Conservation (phyloP, 1,140 invertebrate genomes). For the Scaptomyza hsui region DNA sequence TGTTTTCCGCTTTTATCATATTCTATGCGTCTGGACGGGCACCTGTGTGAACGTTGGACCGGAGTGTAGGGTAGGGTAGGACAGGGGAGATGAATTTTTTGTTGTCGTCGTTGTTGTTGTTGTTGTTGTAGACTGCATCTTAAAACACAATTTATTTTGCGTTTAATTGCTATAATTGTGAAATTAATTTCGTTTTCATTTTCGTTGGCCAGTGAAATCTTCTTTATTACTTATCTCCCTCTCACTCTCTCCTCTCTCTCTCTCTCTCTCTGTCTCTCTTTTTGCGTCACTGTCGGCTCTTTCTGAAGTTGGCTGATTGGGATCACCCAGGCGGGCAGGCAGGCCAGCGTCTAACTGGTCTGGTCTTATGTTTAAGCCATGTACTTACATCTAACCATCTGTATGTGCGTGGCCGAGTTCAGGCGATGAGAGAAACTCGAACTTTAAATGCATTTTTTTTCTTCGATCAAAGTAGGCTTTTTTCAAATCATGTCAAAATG, state of each 20-base stretch:
- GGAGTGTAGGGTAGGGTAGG: too few relatives aligned
- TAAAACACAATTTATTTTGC: constrained; percentile 72
- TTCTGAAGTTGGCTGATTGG: constrained; percentile 17
- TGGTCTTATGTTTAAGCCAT: background rate
- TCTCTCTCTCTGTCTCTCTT: background rate
- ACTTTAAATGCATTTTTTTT: background rate
- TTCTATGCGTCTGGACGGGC: constrained; percentile 25
- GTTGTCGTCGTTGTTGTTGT: too few relatives aligned
- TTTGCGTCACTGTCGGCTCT: background rate
- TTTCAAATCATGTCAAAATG: background rate
- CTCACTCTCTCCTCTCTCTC: background rate
- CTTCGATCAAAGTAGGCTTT: background rate
- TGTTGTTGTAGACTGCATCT: constrained; percentile 51
- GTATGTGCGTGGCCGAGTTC: too few relatives aligned
- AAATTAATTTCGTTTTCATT: constrained; percentile 79
- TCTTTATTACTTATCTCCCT: constrained; percentile 8
- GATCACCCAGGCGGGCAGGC: constrained; percentile 10
- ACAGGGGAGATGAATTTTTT: too few relatives aligned
- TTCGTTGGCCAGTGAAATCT: constrained; percentile 74
- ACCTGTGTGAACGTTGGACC: constrained; percentile 18
- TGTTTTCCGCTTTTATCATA: constrained; percentile 49
- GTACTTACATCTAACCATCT: background rate
- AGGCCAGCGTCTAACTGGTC: constrained; percentile 8
- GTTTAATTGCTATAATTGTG: constrained; percentile 79
- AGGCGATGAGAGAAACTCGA: constrained; percentile 3